Evolutionary conservation across 1,140 invertebrate genomes (phyloP).

Genomic region (fruit fly (Drosophila melanogaster)): Release_6_plus_ISO1_MT NT_033777.3:30623501-30624000

Average conservation of each 20-base stretch:
- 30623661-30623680: constrained; percentile 46
- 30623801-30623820: constrained; percentile 69
- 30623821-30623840: constrained; percentile 75
- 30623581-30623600: constrained; percentile 34
- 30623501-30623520: constrained; percentile 76
- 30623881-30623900: constrained; percentile 59
- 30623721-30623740: background rate
- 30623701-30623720: constrained; percentile 49
- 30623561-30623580: constrained; percentile 36
- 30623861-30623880: constrained; percentile 45
- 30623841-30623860: constrained; percentile 80
- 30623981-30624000: constrained; percentile 27
- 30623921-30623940: constrained; percentile 84
- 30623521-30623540: constrained; percentile 1
- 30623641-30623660: constrained; percentile 64
- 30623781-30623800: constrained; percentile 65
- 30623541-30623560: constrained; percentile 26
- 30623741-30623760: constrained; percentile 74
- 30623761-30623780: constrained; percentile 49
- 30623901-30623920: constrained; percentile 85
- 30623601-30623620: constrained; percentile 18
- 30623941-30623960: constrained; percentile 61
- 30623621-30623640: constrained; percentile 76
- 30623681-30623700: constrained; percentile 55
- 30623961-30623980: background rate